A percentile compares a stretch with the other conserved stretches of the same genome.
phyloP scores from a whole-genome alignment of 2,888 invertebrate species.

The Hirtodrosophila trivittata region DNA sequence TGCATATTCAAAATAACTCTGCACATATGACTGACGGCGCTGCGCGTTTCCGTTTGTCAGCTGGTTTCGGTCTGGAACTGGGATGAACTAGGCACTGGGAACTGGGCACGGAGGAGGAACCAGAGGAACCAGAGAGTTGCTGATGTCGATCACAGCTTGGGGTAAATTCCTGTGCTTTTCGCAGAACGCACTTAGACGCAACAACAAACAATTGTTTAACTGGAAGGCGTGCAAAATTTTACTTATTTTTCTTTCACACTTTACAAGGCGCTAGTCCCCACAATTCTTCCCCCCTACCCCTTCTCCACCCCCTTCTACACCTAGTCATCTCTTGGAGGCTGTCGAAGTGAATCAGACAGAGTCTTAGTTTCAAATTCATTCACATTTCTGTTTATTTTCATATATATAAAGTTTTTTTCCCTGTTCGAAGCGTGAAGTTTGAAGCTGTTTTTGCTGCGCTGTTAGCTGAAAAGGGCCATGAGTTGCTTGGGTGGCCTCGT shows the following conservation, averaged over 20 bases:
- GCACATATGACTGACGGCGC: conserved; percentile 73
- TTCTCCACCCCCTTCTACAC: neutral
- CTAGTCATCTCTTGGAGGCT: neutral
- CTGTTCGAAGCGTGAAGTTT: conserved; percentile 28
- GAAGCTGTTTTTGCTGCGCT: conserved; percentile 25
- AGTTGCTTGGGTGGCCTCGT: conserved; percentile 66
- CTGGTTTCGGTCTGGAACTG: conserved; percentile 45
- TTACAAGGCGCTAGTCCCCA: conserved; percentile 47
- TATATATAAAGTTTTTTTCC: conserved; percentile 40
- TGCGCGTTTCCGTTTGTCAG: conserved; percentile 72
- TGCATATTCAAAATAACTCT: conserved; percentile 78
- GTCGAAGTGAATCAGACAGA: conserved; percentile 3
- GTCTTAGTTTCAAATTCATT: conserved; percentile 36
- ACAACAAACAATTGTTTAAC: conserved; percentile 74
- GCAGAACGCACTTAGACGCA: conserved; percentile 62
- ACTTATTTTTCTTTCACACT: conserved; percentile 60
- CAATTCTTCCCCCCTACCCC: neutral
- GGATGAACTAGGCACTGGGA: neutral
- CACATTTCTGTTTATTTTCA: conserved; percentile 50
- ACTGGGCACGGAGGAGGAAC: conserved; percentile 3
- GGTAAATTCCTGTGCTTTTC: conserved; percentile 71
- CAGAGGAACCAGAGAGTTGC: neutral
- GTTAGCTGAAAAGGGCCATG: conserved; percentile 30
- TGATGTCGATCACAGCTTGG: conserved; percentile 63
- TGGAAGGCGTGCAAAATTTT: conserved; percentile 67